Percentiles rank a stretch among this genome's conserved stretches.
These are phyloP conservation scores for Trichacis sp. DNA, from an alignment of 2,888 invertebrate genomes.

Conservation along the genomic window DNA sequence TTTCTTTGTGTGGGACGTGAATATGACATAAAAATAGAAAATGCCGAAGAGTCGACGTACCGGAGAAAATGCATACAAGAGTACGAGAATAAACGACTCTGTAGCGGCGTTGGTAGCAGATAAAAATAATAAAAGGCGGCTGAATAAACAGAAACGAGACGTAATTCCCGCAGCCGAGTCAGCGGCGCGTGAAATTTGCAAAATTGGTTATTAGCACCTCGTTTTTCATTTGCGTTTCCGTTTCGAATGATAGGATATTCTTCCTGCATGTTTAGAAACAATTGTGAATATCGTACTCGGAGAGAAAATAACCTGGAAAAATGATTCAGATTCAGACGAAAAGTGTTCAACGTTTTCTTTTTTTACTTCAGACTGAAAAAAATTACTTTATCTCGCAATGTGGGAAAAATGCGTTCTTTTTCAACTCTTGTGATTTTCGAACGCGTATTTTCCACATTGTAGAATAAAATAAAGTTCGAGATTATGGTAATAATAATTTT, in stretches of 20 bases:
- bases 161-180: slow-evolving; percentile 24
- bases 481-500: too few relatives aligned
- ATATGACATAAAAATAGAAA: slow-evolving; percentile 45
- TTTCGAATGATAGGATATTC: not conserved
- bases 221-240: not conserved
- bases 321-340: too few relatives aligned
- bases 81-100: slow-evolving; percentile 50
- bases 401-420: too few relatives aligned
- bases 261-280: too few relatives aligned
- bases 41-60: slow-evolving; percentile 46
- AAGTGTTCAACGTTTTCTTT: too few relatives aligned
- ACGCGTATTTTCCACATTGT: too few relatives aligned
- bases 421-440: too few relatives aligned
- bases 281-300: too few relatives aligned
- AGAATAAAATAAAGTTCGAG: too few relatives aligned
- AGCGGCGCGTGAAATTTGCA: slow-evolving; percentile 9
- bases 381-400: too few relatives aligned
- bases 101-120: slow-evolving; percentile 39
- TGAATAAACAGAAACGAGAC: slow-evolving; percentile 55
- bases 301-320: too few relatives aligned
- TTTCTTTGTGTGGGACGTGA: slow-evolving; percentile 14
- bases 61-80: slow-evolving; percentile 52
- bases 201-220: slow-evolving; percentile 7
- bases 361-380: too few relatives aligned
- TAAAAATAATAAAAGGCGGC: slow-evolving; percentile 57